Conservation (phyloP, 53 echinoderm and acorn worm genomes). For the Mesocentrotus franciscanus region DNA sequence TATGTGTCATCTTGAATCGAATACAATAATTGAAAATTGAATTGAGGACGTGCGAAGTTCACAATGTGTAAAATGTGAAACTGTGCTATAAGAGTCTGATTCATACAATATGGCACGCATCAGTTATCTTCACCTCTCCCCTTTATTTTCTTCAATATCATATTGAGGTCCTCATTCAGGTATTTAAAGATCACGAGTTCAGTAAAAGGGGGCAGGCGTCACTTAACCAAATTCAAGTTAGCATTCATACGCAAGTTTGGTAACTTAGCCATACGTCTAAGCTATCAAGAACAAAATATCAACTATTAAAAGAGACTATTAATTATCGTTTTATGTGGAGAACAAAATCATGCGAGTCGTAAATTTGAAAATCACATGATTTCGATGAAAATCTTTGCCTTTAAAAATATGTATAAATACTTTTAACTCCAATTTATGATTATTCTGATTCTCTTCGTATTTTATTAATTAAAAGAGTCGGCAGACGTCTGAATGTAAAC, state of each 20-base stretch:
- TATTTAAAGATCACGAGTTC: background rate
- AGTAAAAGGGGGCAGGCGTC: background rate
- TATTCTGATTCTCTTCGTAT: too few species aligned
- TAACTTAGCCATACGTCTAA: too few species aligned
- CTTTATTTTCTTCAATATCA: background rate
- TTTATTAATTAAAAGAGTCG: too few species aligned
- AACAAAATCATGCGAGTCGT: too few species aligned
- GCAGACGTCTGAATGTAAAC: too few species aligned
- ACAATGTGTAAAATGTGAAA: constrained; percentile 24
- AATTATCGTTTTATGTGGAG: too few species aligned
- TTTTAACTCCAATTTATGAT: too few species aligned
- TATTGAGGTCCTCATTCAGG: background rate
- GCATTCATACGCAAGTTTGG: background rate
- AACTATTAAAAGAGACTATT: too few species aligned
- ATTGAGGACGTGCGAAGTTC: background rate
- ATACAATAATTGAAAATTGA: constrained; percentile 13
- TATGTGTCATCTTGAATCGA: constrained; percentile 21
- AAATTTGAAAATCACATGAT: too few species aligned
- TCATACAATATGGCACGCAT: background rate
- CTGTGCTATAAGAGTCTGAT: background rate
- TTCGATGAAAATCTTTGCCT: too few species aligned
- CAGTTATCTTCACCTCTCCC: background rate
- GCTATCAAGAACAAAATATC: too few species aligned
- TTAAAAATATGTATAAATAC: too few species aligned
- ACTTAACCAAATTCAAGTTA: background rate